Base-by-base conservation (phyloP, 2,888 invertebrate genomes). In the Megamerina dolium region DNA sequence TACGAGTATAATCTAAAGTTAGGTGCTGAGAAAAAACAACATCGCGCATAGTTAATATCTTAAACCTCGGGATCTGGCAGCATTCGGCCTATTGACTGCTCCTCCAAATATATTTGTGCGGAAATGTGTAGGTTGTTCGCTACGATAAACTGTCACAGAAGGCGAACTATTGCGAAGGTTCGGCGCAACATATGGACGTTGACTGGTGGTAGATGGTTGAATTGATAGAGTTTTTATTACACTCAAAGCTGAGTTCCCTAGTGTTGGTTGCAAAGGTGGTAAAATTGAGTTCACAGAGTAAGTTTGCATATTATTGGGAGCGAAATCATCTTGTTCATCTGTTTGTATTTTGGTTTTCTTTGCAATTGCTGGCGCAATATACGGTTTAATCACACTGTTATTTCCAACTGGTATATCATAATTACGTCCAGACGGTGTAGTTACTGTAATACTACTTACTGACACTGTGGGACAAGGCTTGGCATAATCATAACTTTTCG, bases 111-210 rank as follows among this genome's bases (percentile, higher is more conserved):
- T 44, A 43, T 56, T 54, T 20, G 54, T 50, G 30, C 59, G 59
- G 48, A 58, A 58, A 43, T 45, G 55, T 5, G 52, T 47, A 33
- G 47, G n/a, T n/a, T n/a, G 49, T 38, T 42, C 42, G 23, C 39
- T 53, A 32, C 49, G 47, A 48, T 52, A 55, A 19, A 34, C 30
- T 33, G 43, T 45, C 32, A 45, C 21, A 43, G 32, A 41, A 38
- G 48, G 32, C 19, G 57, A 45, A 23, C 56, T 58, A 46, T 64
- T 66, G 13, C 68, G 61, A 34, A 69, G 33, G 48, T 58, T 67
- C 21, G 70, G 70, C 26, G 70, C 64, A 41, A 67, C 56, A 45
- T 68, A 68, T 16, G 70, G 66, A n/a, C 68, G 62, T 46, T 68
- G 69, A 51, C 68, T 69, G 42, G 68, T 61, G 39, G 21, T 42